Base-by-base conservation (phyloP, 2,888 invertebrate genomes). In the Meiosimyza decipiens region DNA sequence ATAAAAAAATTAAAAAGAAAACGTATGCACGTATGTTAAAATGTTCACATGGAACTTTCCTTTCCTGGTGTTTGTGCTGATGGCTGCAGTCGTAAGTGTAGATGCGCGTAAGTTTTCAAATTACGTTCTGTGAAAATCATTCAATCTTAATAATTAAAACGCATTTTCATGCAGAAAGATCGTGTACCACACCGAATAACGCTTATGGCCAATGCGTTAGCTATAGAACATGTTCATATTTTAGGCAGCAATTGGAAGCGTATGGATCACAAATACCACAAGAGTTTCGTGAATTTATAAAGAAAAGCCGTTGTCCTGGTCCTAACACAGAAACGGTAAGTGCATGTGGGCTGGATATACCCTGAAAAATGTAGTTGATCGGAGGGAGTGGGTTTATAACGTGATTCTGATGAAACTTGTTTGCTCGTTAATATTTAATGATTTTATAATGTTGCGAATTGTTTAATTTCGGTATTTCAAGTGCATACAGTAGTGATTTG, bases 161-260 rank as follows among this genome's bases (percentile, higher is more conserved):
- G 40, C 6, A 40, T 40, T 40, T 40, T 40, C 40, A 40, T 66
- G 40, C 64, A 77, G 77, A 77, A 33, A 33, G 74, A 49, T 47
- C 74, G 1, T 77, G 77, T 52, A 67, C 11, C 16, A 77, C 77
- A 54, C 77, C 78, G 18, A 33, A 50, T n/a, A 22, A 50, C 15
- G 73, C 65, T 18, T 62, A 68, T 52, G 78, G 78, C n/a, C 55
- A 60, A 28, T 78, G 78, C 70, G 71, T 77, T 2, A 74, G 73
- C 7, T 76, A 76, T 57, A 74, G 62, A 49, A 65, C 75, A 0
- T 77, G 77, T 49, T 64, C 73, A 7, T 73, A 70, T 66, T 60
- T 75, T 9, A 72, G 16, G 12, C 63, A 72, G 9, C 65, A 72
- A 51, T 40, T 59, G 22, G 5, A 64, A 11, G 72, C 18, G 28